A percentile compares a stretch with the other conserved stretches of the same genome.
phyloP scores from a whole-genome alignment of 2,113 vertebrate genomes.

The Vulpes lagopus region DNA sequence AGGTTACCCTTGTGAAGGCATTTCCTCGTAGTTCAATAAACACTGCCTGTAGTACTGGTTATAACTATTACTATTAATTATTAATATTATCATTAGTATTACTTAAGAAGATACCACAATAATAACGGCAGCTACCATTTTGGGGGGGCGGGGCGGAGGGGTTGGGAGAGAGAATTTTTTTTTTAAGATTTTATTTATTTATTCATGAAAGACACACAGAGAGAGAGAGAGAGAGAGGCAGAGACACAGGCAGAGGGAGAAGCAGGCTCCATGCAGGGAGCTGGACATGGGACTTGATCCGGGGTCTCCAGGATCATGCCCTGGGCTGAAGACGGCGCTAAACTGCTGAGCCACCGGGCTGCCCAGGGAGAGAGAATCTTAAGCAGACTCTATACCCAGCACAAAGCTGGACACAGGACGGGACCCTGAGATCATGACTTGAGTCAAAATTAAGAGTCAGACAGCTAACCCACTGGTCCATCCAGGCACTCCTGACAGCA shows the following conservation, averaged over 20 bases:
- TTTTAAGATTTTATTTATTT: no score
- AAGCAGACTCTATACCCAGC: not conserved
- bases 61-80: not conserved
- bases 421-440: not conserved
- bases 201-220: no score
- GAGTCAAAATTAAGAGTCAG: not conserved
- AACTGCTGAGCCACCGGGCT: no score
- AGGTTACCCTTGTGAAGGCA: not conserved
- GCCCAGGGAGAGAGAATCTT: not conserved
- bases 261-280: no score
- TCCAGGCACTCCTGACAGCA: not conserved
- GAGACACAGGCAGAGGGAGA: not conserved
- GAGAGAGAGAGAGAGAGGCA: no score
- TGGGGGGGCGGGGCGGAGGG: not conserved
- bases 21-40: conserved; percentile 44
- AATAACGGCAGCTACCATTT: conserved; percentile 23
- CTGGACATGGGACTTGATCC: no score
- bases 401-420: not conserved
- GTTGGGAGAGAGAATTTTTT: no score
- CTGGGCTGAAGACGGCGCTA: no score
- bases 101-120: not conserved
- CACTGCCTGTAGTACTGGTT: not conserved
- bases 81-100: conserved; percentile 28
- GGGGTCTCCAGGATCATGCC: no score
- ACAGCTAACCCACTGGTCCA: not conserved